phyloP scores from a whole-genome alignment of 2,797 vertebrate genomes.

The Malacoraja senta region DNA sequence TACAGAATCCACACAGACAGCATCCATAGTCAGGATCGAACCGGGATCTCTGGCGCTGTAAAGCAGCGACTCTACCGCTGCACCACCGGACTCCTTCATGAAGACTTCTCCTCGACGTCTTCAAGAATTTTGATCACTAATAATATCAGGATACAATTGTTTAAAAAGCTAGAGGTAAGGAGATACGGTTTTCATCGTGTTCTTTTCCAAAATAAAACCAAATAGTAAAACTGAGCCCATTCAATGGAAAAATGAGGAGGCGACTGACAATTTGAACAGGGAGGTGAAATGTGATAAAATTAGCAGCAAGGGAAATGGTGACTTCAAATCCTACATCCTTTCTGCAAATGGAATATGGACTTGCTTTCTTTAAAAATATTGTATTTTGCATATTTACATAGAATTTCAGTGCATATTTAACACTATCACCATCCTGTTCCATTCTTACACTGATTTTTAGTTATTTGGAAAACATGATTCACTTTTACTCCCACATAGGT shows the following conservation, averaged over 20 bases:
- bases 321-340: no score
- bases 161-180: no score
- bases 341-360: background rate
- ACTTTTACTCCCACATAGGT: background rate
- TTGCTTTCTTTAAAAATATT: background rate
- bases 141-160: background rate
- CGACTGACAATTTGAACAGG: background rate
- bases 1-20: no score
- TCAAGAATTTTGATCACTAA: background rate
- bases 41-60: no score
- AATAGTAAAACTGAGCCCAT: background rate
- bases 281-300: background rate
- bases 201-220: background rate
- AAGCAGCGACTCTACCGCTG: no score
- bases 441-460: background rate
- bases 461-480: background rate
- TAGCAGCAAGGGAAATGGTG: background rate
- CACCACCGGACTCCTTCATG: constrained; percentile 27
- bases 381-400: background rate
- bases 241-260: background rate
- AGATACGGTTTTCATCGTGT: background rate
- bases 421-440: background rate
- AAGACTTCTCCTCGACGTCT: background rate
- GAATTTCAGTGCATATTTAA: no score
- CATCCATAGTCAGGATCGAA: no score